These are phyloP conservation scores for Daphoenositta chrysoptera DNA, from an alignment of 2,113 vertebrate genomes.

Conservation along the genomic window DNA sequence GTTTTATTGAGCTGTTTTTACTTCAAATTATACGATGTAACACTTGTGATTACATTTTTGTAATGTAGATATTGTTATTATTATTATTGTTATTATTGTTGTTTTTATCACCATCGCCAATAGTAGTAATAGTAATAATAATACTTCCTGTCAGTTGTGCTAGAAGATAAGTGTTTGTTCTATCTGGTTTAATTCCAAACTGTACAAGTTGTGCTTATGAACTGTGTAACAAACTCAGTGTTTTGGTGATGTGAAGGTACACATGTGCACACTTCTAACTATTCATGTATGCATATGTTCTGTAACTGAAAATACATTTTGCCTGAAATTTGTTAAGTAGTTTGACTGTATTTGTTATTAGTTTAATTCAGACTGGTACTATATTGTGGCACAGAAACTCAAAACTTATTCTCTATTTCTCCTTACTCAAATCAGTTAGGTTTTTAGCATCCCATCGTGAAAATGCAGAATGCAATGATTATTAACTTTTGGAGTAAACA, in stretches of 20 bases:
- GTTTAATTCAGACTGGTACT: background rate
- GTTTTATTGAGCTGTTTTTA: background rate
- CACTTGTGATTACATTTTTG: background rate
- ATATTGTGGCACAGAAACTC: background rate
- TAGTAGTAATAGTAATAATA: background rate
- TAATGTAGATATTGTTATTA: background rate
- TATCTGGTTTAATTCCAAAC: background rate
- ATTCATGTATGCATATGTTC: background rate
- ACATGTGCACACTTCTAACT: background rate
- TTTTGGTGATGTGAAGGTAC: background rate
- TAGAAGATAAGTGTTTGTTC: background rate
- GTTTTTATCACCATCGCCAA: background rate
- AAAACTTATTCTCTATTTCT: background rate
- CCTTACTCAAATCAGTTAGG: background rate
- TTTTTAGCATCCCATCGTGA: background rate
- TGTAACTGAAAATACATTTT: background rate
- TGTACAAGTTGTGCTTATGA: fast-evolving
- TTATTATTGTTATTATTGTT: background rate
- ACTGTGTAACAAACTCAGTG: background rate
- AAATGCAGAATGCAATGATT: background rate
- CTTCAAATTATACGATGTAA: background rate
- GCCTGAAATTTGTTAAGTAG: background rate
- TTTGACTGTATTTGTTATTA: background rate
- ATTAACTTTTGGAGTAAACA: background rate
- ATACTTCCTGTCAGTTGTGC: background rate